A percentile compares a stretch with the other conserved stretches of the same genome.
These are phyloP conservation scores for Cygnus buccinator DNA, from an alignment of 2,113 vertebrate species.

Conservation along the genomic window DNA sequence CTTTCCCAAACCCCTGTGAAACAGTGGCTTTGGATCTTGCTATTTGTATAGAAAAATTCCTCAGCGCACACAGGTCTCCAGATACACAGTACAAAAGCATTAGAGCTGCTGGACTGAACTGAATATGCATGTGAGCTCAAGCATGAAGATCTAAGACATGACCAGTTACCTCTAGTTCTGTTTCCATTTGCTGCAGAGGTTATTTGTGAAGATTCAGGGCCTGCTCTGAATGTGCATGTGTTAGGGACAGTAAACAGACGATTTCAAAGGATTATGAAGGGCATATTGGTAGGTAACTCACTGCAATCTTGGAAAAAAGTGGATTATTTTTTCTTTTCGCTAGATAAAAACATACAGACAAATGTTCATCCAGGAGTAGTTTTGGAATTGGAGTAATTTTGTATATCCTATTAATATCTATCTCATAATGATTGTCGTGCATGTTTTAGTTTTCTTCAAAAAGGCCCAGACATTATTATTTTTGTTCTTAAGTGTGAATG, in stretches of 20 bases:
- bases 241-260: conserved; percentile 4
- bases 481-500: background rate
- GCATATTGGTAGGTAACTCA: background rate
- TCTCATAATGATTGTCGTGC: background rate
- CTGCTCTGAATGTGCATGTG: background rate
- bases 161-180: conserved; percentile 25
- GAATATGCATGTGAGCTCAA: conserved; percentile 70
- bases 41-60: conserved; percentile 47
- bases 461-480: background rate
- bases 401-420: background rate
- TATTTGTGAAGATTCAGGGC: conserved; percentile 30
- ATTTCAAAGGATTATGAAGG: background rate
- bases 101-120: conserved; percentile 48
- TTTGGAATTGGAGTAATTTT: background rate
- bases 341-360: background rate
- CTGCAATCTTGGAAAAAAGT: background rate
- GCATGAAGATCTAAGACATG: conserved; percentile 51
- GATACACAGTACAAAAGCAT: conserved; percentile 35
- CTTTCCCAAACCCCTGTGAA: background rate
- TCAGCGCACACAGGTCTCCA: background rate
- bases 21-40: background rate
- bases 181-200: conserved; percentile 35
- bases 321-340: background rate
- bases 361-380: background rate
- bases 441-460: background rate